Evolutionary conservation across 2,888 invertebrate species (phyloP), one percentile per base, ranked within the genome.

Genomic region (Anoncus sp.): DNA sequence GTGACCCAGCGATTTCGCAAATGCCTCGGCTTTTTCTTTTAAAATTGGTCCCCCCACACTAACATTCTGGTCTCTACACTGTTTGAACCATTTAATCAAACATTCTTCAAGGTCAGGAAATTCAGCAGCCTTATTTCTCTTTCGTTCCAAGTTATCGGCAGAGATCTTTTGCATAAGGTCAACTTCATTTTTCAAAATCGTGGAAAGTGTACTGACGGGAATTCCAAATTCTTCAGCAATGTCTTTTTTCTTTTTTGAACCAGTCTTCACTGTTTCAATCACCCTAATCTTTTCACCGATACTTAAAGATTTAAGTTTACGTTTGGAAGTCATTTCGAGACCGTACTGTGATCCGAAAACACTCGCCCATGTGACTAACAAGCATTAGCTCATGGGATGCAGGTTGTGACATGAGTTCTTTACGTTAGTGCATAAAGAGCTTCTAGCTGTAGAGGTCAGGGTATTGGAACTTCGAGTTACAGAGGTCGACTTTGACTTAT

Each of bases 201-300:
- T 43, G 43, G 43, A 43, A 43, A 43, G 43, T 43, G 31, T 31
- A 43, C 43, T 43, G 14, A 18, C 49, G 49, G 49, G 20, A 49
- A 49, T 49, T 49, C 20, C 49, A 49, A 49, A 49, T 49, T 49
- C 49, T 20, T 49, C 49, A 20, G 49, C 20, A 49, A 43, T 43
- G 49, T 49, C 20, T 7, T 20, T 49, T 20, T 49, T 20, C 49
- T 49, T 49, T 20, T 49, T 49, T 49, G 20, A 20, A 20, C 49
- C 49, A 20, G 49, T 49, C 49, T 20, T 49, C 49, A 49, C 49
- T 20, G 49, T 12, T 49, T 49, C 4, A 49, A 49, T 49, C 20
- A 49, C 20, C 20, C 49, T 49, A 49, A 49, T 49, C 20, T 49
- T 49, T 20, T 49, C 20, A 49, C 49, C 20, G 20, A 49, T 49